Conservation (phyloP, 1,140 invertebrate species). For the Sipha flava region DNA sequence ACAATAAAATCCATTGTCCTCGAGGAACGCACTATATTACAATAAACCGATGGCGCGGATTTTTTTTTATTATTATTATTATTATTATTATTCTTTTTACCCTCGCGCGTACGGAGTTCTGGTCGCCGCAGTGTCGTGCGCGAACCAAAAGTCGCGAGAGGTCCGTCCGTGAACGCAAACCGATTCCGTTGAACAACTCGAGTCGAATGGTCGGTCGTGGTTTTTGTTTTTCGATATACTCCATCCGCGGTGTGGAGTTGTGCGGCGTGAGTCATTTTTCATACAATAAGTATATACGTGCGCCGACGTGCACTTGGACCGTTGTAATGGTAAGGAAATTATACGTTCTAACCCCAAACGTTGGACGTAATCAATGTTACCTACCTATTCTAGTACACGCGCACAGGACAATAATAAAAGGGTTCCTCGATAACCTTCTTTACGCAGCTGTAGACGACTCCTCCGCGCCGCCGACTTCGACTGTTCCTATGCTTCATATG, state of each 20-base stretch:
- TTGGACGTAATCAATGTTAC: no score
- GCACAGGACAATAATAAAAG: not conserved
- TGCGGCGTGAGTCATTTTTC: not conserved
- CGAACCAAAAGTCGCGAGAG: not conserved
- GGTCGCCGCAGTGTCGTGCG: not conserved
- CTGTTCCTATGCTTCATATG: no score
- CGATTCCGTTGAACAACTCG: not conserved
- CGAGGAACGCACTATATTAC: not conserved
- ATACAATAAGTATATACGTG: not conserved
- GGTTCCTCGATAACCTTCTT: not conserved
- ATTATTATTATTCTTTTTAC: not conserved
- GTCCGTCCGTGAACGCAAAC: not conserved
- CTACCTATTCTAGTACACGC: not conserved
- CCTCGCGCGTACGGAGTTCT: not conserved
- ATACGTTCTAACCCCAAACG: not conserved
- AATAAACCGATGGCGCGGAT: no score
- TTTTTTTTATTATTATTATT: not conserved
- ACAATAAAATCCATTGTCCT: conserved; percentile 19
- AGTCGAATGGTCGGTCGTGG: not conserved
- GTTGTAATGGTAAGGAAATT: not conserved
- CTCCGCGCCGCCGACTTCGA: no score
- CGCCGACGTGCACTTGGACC: not conserved
- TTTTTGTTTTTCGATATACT: not conserved
- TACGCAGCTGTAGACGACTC: no score
- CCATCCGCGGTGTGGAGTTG: no score